Evolutionary conservation across 1,140 invertebrate species (phyloP).

Genomic region (Rhagoletis zephyria): DNA sequence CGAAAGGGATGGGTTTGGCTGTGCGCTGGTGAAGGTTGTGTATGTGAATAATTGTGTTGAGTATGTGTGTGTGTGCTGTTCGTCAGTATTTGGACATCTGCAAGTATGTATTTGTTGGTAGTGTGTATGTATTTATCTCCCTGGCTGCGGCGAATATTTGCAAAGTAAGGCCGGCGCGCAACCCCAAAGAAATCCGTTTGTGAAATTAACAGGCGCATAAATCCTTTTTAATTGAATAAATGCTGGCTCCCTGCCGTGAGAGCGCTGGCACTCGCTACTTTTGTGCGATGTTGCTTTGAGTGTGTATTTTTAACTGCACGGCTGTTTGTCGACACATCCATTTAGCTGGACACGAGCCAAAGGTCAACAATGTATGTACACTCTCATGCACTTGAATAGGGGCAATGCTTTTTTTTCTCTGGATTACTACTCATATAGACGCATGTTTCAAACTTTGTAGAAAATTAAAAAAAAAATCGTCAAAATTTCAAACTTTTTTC

Average conservation of each 20-base stretch:
- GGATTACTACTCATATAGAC: too few relatives aligned
- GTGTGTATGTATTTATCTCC: not conserved
- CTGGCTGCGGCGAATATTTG: not conserved
- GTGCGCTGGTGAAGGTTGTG: too few relatives aligned
- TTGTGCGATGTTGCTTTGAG: not conserved
- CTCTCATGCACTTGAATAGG: too few relatives aligned
- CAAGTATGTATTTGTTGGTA: not conserved
- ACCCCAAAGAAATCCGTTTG: constrained; percentile 47
- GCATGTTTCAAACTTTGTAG: too few relatives aligned
- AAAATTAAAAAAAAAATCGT: too few relatives aligned
- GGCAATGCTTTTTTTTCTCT: too few relatives aligned
- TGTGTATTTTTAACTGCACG: not conserved
- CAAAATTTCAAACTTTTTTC: too few relatives aligned
- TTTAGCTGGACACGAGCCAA: constrained; percentile 44
- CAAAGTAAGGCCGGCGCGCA: not conserved
- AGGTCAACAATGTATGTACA: constrained; percentile 13
- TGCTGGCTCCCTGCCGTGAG: constrained; percentile 47
- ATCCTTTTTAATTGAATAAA: constrained; percentile 52
- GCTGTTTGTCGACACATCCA: constrained; percentile 29
- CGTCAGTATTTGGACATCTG: not conserved
- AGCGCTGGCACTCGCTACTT: constrained; percentile 1
- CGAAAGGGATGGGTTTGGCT: not conserved
- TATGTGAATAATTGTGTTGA: not conserved
- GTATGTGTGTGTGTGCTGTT: not conserved
- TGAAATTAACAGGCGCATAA: constrained; percentile 51